Conservation (phyloP, 2,888 invertebrate species). For the Drosophila monieri region DNA sequence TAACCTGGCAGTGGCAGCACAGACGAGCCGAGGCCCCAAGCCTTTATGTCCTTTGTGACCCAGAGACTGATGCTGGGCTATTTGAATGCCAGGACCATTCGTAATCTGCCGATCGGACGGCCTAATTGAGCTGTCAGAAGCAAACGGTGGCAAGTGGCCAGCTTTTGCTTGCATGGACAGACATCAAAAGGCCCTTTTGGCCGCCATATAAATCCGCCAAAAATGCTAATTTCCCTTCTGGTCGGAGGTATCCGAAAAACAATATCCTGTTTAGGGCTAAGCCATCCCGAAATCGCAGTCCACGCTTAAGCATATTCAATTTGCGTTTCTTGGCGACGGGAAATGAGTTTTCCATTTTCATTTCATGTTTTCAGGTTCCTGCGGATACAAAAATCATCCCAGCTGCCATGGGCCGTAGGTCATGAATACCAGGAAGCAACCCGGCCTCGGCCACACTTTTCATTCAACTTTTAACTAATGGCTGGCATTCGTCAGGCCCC, state of each 20-base stretch:
- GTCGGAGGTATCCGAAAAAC: constrained; percentile 36
- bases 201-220: constrained; percentile 37
- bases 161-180: constrained; percentile 18
- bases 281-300: constrained; percentile 33
- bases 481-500: constrained; percentile 12
- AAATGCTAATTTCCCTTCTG: constrained; percentile 65
- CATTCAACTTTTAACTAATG: constrained; percentile 33
- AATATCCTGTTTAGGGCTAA: constrained; percentile 64
- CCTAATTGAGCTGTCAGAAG: constrained; percentile 68
- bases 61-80: not conserved
- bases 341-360: constrained; percentile 57
- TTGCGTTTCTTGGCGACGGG: constrained; percentile 49
- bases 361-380: constrained; percentile 6
- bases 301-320: constrained; percentile 39
- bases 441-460: constrained; percentile 9
- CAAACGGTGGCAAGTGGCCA: constrained; percentile 32
- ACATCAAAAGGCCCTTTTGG: constrained; percentile 58
- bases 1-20: not conserved
- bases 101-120: constrained; percentile 17
- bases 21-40: too few relatives aligned
- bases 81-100: not conserved
- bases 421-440: constrained; percentile 4
- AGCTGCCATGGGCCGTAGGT: not conserved
- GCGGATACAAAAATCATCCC: constrained; percentile 6
- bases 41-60: not conserved